Evolutionary conservation across 2,797 vertebrate species (phyloP).

Genomic region (Hydrophis major): DNA sequence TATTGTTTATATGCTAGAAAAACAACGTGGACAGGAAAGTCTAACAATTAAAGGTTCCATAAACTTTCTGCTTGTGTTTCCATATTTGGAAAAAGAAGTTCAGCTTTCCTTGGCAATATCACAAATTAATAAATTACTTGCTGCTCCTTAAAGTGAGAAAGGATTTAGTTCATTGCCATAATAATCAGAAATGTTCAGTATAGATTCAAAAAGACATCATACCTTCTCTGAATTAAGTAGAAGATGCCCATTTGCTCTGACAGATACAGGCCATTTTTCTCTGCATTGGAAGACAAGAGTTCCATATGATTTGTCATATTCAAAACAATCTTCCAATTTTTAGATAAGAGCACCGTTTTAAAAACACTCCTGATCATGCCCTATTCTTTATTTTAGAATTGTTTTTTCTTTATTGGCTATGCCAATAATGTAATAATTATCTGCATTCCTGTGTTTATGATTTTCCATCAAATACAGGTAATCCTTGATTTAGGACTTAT

Average conservation of each 20-base stretch:
- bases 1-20: neutral
- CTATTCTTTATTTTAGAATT: neutral
- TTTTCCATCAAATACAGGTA: neutral
- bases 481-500: neutral
- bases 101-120: neutral
- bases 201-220: neutral
- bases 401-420: neutral
- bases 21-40: neutral
- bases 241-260: slow-evolving; percentile 94
- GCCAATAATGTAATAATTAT: neutral
- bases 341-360: neutral
- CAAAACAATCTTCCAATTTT: neutral
- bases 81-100: neutral
- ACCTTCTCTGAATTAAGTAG: slow-evolving; percentile 99
- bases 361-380: neutral
- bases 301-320: neutral
- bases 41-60: neutral
- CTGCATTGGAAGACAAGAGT: slow-evolving; percentile 67
- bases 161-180: neutral
- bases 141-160: neutral
- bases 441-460: neutral
- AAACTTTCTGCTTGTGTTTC: neutral
- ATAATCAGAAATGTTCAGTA: neutral
- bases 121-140: neutral
- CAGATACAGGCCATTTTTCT: slow-evolving; percentile 91